phyloP scores from a whole-genome alignment of 2,888 invertebrate genomes.

The Xestia c-nigrum region DNA sequence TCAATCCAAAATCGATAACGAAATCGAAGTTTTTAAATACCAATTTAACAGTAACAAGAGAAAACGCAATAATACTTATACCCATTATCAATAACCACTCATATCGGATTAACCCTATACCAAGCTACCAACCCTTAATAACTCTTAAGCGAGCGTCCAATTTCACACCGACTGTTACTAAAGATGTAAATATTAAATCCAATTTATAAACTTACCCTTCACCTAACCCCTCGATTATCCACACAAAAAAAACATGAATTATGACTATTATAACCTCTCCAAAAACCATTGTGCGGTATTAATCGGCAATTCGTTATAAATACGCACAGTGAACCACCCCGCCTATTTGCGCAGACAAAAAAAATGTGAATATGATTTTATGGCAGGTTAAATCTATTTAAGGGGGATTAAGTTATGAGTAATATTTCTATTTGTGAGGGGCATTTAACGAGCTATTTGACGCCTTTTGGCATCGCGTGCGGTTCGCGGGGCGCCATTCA shows the following conservation, averaged over 20 bases:
- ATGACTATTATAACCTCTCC: constrained; percentile 88
- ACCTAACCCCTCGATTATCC: constrained; percentile 85
- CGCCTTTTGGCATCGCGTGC: constrained; percentile 86
- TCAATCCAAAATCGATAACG: neutral
- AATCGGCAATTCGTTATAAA: constrained; percentile 86
- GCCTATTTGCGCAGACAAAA: constrained; percentile 82
- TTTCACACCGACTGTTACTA: constrained; percentile 89
- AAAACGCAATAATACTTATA: constrained; percentile 66
- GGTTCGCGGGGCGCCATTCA: constrained; percentile 75
- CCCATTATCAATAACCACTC: constrained; percentile 76
- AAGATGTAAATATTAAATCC: constrained; percentile 90
- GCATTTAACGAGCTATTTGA: constrained; percentile 88
- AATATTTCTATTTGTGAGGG: constrained; percentile 89
- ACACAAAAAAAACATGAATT: constrained; percentile 84
- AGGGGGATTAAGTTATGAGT: constrained; percentile 89
- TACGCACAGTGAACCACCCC: constrained; percentile 83
- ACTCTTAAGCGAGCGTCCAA: constrained; percentile 87
- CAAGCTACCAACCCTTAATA: constrained; percentile 82
- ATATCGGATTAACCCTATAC: constrained; percentile 80
- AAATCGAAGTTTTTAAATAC: neutral
- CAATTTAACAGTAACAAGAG: constrained; percentile 56
- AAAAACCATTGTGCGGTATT: constrained; percentile 82
- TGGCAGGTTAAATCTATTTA: constrained; percentile 90
- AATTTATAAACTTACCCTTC: constrained; percentile 86
- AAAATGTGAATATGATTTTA: constrained; percentile 88